Conservation (phyloP, 2,797 vertebrate genomes). For the Phrynocephalus forsythii region DNA sequence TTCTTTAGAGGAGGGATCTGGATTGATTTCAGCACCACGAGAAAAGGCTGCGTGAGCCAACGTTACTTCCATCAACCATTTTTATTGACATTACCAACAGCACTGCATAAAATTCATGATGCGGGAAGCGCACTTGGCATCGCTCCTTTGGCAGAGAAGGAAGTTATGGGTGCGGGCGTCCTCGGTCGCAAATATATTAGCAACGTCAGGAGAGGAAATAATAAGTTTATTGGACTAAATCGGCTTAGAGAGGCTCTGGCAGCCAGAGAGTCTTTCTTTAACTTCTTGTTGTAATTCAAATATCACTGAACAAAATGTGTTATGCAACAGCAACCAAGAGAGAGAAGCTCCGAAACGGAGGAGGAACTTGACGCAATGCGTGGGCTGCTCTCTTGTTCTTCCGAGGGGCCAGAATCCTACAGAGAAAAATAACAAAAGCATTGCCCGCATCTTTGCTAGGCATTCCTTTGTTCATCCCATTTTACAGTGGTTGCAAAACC, state of each 20-base stretch:
- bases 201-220: not conserved
- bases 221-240: not conserved
- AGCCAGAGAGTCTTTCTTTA: not conserved
- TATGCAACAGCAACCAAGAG: not conserved
- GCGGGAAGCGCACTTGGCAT: not conserved
- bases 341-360: not conserved
- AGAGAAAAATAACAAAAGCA: too few relatives aligned
- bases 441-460: too few relatives aligned
- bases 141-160: too few relatives aligned
- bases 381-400: not conserved
- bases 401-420: too few relatives aligned
- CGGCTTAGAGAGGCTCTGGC: not conserved
- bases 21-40: not conserved
- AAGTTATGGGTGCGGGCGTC: not conserved
- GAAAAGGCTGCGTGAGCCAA: not conserved
- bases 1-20: not conserved
- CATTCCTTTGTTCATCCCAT: too few relatives aligned
- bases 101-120: not conserved
- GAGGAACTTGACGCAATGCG: not conserved
- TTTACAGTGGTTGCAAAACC: too few relatives aligned
- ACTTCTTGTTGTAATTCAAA: not conserved
- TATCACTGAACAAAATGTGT: not conserved
- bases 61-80: not conserved
- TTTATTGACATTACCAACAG: not conserved
- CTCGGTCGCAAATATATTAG: not conserved